Conservation (phyloP, 2,888 invertebrate genomes). For the Tipula confusa region DNA sequence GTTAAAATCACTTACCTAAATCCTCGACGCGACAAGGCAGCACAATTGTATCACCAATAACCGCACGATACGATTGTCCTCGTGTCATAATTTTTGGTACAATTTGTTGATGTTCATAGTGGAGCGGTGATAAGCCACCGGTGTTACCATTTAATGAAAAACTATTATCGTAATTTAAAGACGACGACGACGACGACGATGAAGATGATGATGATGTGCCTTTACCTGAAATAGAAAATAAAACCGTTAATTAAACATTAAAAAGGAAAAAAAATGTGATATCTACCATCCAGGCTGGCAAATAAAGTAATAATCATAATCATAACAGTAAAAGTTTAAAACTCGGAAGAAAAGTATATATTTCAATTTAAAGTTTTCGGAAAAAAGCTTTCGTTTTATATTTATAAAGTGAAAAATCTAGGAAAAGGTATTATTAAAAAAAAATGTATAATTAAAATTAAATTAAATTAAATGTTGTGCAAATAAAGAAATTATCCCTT, state of each 20-base stretch:
- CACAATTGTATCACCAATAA: slow-evolving; percentile 63
- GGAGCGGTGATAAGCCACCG: slow-evolving; percentile 28
- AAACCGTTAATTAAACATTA: neutral
- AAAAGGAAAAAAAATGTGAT: neutral
- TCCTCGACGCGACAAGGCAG: slow-evolving; percentile 69
- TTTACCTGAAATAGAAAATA: slow-evolving; percentile 8
- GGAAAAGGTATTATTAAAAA: neutral
- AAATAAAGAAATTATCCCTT: slow-evolving; percentile 14
- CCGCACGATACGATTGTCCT: slow-evolving; percentile 63
- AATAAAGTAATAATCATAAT: slow-evolving; percentile 3
- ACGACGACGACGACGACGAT: neutral
- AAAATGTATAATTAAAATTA: slow-evolving; percentile 20
- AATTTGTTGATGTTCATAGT: slow-evolving; percentile 36
- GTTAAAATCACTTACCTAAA: slow-evolving; percentile 54
- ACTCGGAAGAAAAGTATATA: neutral
- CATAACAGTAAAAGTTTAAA: neutral
- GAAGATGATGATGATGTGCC: neutral
- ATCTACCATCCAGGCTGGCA: neutral
- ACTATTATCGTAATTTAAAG: slow-evolving; percentile 12
- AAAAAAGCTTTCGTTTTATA: neutral
- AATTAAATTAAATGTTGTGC: slow-evolving; percentile 25
- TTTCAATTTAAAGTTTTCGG: neutral
- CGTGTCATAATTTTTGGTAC: slow-evolving; percentile 61
- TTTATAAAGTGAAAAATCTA: neutral
- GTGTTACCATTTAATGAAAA: neutral